Evolutionary conservation across 1,140 invertebrate genomes (phyloP), one percentile per base, ranked within the genome.

Genomic region (Drosophila triauraria): DNA sequence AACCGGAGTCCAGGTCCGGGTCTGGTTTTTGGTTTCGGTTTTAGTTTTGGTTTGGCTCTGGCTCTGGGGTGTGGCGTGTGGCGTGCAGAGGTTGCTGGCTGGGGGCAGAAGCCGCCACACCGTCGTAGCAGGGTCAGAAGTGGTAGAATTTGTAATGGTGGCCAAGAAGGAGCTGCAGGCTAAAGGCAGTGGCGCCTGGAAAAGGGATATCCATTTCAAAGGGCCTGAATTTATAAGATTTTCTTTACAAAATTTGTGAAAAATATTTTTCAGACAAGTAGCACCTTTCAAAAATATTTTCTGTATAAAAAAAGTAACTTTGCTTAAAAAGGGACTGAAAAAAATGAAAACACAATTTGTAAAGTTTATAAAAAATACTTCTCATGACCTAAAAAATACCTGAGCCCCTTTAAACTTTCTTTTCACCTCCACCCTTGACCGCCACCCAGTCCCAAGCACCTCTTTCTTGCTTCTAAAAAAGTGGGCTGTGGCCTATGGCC

Each of bases 111-210:
- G 63, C 48, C 42, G 47, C 70, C 44, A 50, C 40, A 15, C 12
- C 64, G 44, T 54, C 57, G 38, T 47, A 46, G 62, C 42, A 40
- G 63, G 74, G 63, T 65, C 50, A 76, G 63, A 81, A 90, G 80
- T 88, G 85, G 81, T 84, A 81, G 85, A 90, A 84, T 90, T 88
- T 71, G 85, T 81, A 90, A 88, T 88, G 84, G 84, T 90, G 84
- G 84, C 61, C 51, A 69, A 40, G 51, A 27, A 50, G n/a, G 43
- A 58, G 13, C 20, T 58, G 43, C 42, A 25, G 44, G 35, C 17
- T 15, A 9, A 23, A 12, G 23, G 12, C 82, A 83, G 72, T 17
- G 84, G 77, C 65, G 71, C n/a, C 46, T 20, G 3, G 2, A 35
- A 30, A 53, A 58, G 53, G 76, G 65, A 2, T 23, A 38, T 10